phyloP scores from a whole-genome alignment of 2,113 vertebrate species.

The Pollachius pollachius region DNA sequence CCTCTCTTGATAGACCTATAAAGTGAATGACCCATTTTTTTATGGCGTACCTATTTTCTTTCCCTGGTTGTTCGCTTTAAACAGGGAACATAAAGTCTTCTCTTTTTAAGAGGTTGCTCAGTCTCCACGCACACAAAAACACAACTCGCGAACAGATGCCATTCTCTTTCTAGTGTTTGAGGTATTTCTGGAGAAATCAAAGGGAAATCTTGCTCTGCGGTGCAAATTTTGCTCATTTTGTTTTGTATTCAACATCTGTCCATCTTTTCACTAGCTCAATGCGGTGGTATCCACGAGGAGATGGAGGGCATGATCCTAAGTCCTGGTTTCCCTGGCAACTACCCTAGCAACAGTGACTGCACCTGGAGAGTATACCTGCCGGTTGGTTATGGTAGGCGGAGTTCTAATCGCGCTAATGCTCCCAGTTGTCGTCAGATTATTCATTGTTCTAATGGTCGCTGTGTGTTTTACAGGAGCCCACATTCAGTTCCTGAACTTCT shows the following conservation, averaged over 20 bases:
- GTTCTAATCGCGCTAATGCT: background rate
- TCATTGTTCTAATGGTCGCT: too few relatives aligned
- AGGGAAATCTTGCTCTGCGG: background rate
- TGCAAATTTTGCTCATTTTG: background rate
- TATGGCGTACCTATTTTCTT: background rate
- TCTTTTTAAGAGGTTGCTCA: background rate
- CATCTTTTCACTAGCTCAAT: conserved; percentile 79
- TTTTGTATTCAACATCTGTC: background rate
- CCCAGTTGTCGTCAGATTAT: too few relatives aligned
- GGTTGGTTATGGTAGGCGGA: conserved; percentile 88
- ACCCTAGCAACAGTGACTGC: conserved; percentile 97
- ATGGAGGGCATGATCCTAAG: conserved; percentile 97
- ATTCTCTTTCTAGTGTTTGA: background rate
- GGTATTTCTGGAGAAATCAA: background rate
- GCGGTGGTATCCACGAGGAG: conserved; percentile 88
- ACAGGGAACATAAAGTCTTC: conserved; percentile 10
- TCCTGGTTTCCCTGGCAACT: conserved; percentile 97
- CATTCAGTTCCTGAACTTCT: conserved; percentile 95
- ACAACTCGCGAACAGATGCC: background rate
- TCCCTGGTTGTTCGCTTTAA: conserved; percentile 12
- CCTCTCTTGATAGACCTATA: conserved; percentile 29
- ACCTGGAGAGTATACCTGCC: conserved; percentile 93
- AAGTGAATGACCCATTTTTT: conserved; percentile 30
- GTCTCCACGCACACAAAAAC: background rate
- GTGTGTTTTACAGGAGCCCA: conserved; percentile 81